Evolutionary conservation across 2,888 invertebrate species (phyloP).

Genomic region (Zonitis immaculata): DNA sequence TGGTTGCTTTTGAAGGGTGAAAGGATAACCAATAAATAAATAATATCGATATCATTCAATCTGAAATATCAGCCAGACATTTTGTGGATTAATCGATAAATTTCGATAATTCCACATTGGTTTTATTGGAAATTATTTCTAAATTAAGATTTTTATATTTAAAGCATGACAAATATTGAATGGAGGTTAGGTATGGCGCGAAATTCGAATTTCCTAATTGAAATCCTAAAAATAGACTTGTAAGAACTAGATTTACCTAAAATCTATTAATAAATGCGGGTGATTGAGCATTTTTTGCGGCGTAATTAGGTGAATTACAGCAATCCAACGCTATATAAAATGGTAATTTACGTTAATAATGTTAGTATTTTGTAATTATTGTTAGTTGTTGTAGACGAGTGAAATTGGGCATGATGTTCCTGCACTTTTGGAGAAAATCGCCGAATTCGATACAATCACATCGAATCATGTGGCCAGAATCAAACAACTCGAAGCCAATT

Average conservation of each 20-base stretch:
- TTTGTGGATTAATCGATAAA: too few relatives aligned
- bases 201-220: constrained; percentile 24
- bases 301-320: constrained; percentile 2
- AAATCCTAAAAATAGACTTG: constrained; percentile 36
- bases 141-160: background rate
- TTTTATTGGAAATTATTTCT: background rate
- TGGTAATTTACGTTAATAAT: background rate
- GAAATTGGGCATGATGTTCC: background rate
- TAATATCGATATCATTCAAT: too few relatives aligned
- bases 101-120: background rate
- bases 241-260: constrained; percentile 26
- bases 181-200: constrained; percentile 18
- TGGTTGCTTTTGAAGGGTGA: background rate
- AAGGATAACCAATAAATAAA: background rate
- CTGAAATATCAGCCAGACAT: too few relatives aligned
- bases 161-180: background rate
- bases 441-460: constrained; percentile 24
- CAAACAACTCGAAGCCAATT: constrained; percentile 19
- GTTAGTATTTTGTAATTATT: background rate
- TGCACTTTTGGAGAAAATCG: constrained; percentile 12
- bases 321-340: background rate
- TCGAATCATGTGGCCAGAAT: constrained; percentile 3
- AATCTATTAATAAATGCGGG: constrained; percentile 31
- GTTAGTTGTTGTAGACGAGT: constrained; percentile 12
- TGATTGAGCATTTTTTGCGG: background rate